These are phyloP conservation scores for Chrysopilus asiliformis DNA, from an alignment of 2,888 invertebrate species.

Conservation along the genomic window DNA sequence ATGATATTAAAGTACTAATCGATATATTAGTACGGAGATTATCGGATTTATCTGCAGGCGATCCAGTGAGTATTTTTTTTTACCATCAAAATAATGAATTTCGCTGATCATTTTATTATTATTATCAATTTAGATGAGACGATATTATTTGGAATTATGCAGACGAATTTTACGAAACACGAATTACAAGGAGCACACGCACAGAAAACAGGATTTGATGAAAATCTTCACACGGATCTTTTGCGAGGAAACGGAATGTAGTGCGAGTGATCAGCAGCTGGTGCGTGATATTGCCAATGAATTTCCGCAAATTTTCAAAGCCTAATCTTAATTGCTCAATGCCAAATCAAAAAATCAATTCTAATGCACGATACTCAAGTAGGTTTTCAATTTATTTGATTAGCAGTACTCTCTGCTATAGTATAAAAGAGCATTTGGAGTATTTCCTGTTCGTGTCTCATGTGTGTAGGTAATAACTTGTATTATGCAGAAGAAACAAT, in stretches of 20 bases:
- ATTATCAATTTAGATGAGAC: slow-evolving; percentile 45
- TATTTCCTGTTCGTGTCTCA: too few relatives aligned
- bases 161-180: slow-evolving; percentile 70
- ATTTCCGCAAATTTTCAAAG: slow-evolving; percentile 65
- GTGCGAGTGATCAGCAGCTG: slow-evolving; percentile 60
- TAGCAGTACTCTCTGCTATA: too few relatives aligned
- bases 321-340: slow-evolving; percentile 32
- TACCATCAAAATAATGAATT: slow-evolving; percentile 1
- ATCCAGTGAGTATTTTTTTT: slow-evolving; percentile 47
- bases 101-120: slow-evolving; percentile 10
- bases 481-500: too few relatives aligned
- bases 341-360: too few relatives aligned
- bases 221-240: slow-evolving; percentile 79
- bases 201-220: slow-evolving; percentile 66
- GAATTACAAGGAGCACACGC: slow-evolving; percentile 64
- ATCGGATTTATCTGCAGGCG: slow-evolving; percentile 78
- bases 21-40: slow-evolving; percentile 87
- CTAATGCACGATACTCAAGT: too few relatives aligned
- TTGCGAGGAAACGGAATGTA: slow-evolving; percentile 64
- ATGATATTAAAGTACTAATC: slow-evolving; percentile 85
- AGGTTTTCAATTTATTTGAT: too few relatives aligned
- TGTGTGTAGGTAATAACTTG: too few relatives aligned
- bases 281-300: slow-evolving; percentile 73
- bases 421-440: too few relatives aligned
- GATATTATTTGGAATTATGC: slow-evolving; percentile 65